These are phyloP conservation scores for Acanthurus lineatus DNA, from an alignment of 2,797 vertebrate species.

Conservation along the genomic window DNA sequence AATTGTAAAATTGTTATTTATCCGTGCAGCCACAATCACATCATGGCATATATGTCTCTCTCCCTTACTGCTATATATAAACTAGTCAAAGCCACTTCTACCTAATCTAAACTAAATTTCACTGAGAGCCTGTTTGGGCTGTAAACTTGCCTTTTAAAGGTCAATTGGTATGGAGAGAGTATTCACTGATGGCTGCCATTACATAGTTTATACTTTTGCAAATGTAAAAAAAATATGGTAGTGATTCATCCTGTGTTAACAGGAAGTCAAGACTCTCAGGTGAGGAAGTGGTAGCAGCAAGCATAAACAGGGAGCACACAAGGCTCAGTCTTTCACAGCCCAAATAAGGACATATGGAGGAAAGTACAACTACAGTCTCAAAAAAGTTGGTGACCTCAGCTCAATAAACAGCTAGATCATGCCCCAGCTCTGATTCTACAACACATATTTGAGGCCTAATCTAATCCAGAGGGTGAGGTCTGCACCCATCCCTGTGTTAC, in stretches of 20 bases:
- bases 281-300: constrained; percentile 53
- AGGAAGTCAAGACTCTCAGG: constrained; percentile 65
- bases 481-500: constrained; percentile 66
- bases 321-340: constrained; percentile 46
- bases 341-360: constrained; percentile 78
- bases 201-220: constrained; percentile 28
- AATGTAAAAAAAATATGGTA: constrained; percentile 37
- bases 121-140: constrained; percentile 6
- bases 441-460: constrained; percentile 77
- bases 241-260: constrained; percentile 36
- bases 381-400: constrained; percentile 80
- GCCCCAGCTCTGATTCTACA: constrained; percentile 77
- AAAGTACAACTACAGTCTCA: constrained; percentile 64
- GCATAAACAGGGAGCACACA: constrained; percentile 40
- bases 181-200: constrained; percentile 32
- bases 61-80: neutral
- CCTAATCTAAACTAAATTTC: constrained; percentile 45
- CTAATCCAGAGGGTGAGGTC: constrained; percentile 79
- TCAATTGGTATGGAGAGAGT: constrained; percentile 30
- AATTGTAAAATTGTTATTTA: too few relatives aligned
- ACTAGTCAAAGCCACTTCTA: neutral
- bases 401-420: constrained; percentile 80
- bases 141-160: constrained; percentile 25
- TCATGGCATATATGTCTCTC: too few relatives aligned
- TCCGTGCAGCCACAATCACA: too few relatives aligned